A percentile compares a stretch with the other conserved stretches of the same genome.
phyloP scores from a whole-genome alignment of 2,113 vertebrate genomes.

The Eleginops maclovinus region DNA sequence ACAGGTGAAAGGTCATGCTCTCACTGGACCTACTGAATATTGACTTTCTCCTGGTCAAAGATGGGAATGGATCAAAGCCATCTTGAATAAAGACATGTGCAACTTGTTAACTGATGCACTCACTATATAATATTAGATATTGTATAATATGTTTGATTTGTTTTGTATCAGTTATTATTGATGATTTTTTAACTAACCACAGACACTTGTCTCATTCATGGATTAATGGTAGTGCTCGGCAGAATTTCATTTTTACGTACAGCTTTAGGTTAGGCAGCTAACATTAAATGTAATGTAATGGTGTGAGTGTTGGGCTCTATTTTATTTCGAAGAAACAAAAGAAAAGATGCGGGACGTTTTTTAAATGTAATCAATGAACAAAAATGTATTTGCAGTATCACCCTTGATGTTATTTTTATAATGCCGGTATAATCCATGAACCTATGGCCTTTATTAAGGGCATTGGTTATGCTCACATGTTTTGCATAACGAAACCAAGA shows the following conservation, averaged over 20 bases:
- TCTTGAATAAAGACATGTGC: conserved; percentile 63
- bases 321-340: background rate
- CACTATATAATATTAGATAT: background rate
- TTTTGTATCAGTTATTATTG: background rate
- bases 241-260: background rate
- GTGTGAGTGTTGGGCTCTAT: background rate
- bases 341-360: background rate
- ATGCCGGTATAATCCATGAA: background rate
- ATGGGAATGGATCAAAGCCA: conserved; percentile 89
- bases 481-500: background rate
- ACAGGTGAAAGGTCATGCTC: conserved; percentile 80
- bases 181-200: too few relatives aligned
- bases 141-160: background rate
- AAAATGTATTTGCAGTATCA: background rate
- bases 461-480: background rate
- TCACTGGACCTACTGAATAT: conserved; percentile 48
- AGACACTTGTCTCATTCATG: too few relatives aligned
- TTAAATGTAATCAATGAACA: too few relatives aligned
- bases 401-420: background rate
- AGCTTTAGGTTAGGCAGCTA: background rate
- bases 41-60: conserved; percentile 78
- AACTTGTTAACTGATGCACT: background rate
- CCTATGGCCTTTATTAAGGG: background rate
- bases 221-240: too few relatives aligned
- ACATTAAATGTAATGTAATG: background rate